These are phyloP conservation scores for Diplodus puntazzo DNA, from an alignment of 2,797 vertebrate species.

Conservation along the genomic window DNA sequence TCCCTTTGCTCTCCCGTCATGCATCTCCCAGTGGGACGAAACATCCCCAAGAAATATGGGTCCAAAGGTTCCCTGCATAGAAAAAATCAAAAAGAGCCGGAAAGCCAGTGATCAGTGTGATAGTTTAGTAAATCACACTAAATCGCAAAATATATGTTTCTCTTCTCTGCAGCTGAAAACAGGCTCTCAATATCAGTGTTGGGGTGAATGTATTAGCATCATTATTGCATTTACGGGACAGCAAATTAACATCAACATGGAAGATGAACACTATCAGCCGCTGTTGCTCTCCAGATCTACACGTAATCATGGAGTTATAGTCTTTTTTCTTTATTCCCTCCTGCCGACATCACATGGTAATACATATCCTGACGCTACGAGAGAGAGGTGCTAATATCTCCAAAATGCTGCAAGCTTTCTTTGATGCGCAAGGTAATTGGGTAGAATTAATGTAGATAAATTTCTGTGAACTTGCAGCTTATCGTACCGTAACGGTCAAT, in stretches of 20 bases:
- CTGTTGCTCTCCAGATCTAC: constrained; percentile 39
- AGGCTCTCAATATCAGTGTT: constrained; percentile 8
- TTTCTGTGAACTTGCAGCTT: constrained; percentile 55
- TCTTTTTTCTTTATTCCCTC: background rate
- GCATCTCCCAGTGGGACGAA: constrained; percentile 80
- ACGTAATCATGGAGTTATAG: constrained; percentile 12
- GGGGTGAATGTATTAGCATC: constrained; percentile 36
- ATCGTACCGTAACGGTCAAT: constrained; percentile 65
- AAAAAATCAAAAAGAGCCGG: constrained; percentile 30
- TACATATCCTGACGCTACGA: constrained; percentile 21
- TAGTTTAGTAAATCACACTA: constrained; percentile 50
- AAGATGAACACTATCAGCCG: constrained; percentile 42
- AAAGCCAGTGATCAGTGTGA: constrained; percentile 46
- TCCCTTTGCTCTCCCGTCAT: constrained; percentile 61
- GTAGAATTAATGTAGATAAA: constrained; percentile 67
- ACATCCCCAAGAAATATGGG: constrained; percentile 88
- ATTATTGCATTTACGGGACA: constrained; percentile 44
- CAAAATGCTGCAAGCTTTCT: constrained; percentile 38
- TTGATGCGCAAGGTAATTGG: constrained; percentile 65
- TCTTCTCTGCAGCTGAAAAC: constrained; percentile 28
- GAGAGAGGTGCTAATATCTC: constrained; percentile 35
- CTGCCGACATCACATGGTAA: constrained; percentile 17
- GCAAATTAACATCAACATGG: constrained; percentile 48
- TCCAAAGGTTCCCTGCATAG: constrained; percentile 85
- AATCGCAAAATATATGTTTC: constrained; percentile 31